These are phyloP conservation scores for Hemistola chrysoprasaria DNA, from an alignment of 2,888 invertebrate genomes.

Conservation along the genomic window DNA sequence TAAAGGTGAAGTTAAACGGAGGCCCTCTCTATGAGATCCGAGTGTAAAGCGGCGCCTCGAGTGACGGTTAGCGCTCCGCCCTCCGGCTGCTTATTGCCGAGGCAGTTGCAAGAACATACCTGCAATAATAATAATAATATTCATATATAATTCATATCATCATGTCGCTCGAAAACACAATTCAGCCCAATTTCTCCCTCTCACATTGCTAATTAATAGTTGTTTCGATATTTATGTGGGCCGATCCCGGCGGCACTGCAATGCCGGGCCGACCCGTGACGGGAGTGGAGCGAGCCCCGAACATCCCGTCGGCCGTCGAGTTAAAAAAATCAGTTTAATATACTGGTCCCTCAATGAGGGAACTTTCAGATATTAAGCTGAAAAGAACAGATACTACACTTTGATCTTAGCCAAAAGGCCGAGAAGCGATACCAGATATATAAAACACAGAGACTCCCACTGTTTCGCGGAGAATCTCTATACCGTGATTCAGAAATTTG, in stretches of 20 bases:
- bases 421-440: slow-evolving; percentile 36
- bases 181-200: too few relatives aligned
- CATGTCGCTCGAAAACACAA: too few relatives aligned
- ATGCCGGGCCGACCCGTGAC: slow-evolving; percentile 45
- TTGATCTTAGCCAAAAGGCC: slow-evolving; percentile 47
- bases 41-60: slow-evolving; percentile 34
- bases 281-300: slow-evolving; percentile 45
- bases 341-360: slow-evolving; percentile 47
- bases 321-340: slow-evolving; percentile 34
- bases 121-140: too few relatives aligned
- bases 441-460: slow-evolving; percentile 3
- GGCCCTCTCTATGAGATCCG: slow-evolving; percentile 58
- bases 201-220: too few relatives aligned
- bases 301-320: slow-evolving; percentile 40
- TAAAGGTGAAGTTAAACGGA: too few relatives aligned
- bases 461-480: slow-evolving; percentile 25
- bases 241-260: slow-evolving; percentile 46
- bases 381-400: slow-evolving; percentile 48
- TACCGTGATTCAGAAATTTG: slow-evolving; percentile 31
- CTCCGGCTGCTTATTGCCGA: slow-evolving; percentile 75
- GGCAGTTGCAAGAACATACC: slow-evolving; percentile 78
- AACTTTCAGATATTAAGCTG: slow-evolving; percentile 47
- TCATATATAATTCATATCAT: too few relatives aligned
- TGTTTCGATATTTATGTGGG: slow-evolving; percentile 25
- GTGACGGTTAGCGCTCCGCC: slow-evolving; percentile 64